phyloP scores from a whole-genome alignment of 2,113 vertebrate genomes.

The Mixornis gularis region DNA sequence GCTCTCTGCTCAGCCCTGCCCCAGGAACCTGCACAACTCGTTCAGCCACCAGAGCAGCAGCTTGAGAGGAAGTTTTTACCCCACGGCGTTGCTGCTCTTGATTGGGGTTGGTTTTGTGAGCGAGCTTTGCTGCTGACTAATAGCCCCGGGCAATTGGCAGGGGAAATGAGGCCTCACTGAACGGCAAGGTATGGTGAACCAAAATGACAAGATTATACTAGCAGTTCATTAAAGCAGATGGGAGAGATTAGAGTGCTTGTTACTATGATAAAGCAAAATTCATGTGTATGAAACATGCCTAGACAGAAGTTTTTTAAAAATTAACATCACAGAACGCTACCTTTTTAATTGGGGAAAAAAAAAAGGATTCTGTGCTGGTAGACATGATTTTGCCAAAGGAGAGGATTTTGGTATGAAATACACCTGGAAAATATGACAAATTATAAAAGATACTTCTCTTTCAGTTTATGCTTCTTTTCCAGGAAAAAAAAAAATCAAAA shows the following conservation, averaged over 20 bases:
- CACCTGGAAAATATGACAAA: not conserved
- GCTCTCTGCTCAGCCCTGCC: not conserved
- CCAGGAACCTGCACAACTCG: conserved; percentile 15
- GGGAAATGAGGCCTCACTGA: conserved; percentile 31
- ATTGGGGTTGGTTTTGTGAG: not conserved
- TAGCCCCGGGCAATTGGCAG: conserved; percentile 31
- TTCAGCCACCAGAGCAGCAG: not conserved
- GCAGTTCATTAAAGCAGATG: conserved; percentile 56
- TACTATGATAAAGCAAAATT: conserved; percentile 48
- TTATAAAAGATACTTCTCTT: not conserved
- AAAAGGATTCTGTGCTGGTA: not conserved
- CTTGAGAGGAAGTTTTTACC: conserved; percentile 1
- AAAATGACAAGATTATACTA: conserved; percentile 60
- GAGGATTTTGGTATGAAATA: not conserved
- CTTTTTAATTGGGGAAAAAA: not conserved
- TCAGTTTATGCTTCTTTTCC: not conserved
- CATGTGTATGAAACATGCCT: conserved; percentile 9
- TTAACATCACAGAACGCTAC: not conserved
- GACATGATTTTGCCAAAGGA: not conserved
- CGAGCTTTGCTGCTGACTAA: not conserved
- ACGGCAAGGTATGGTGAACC: not conserved
- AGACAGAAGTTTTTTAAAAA: not conserved
- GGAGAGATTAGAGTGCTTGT: conserved; percentile 35
- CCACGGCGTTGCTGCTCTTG: not conserved
- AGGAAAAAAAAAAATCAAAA: not conserved